These are phyloP conservation scores for Scatophagus argus DNA, from an alignment of 2,113 vertebrate species.

Conservation along the genomic window DNA sequence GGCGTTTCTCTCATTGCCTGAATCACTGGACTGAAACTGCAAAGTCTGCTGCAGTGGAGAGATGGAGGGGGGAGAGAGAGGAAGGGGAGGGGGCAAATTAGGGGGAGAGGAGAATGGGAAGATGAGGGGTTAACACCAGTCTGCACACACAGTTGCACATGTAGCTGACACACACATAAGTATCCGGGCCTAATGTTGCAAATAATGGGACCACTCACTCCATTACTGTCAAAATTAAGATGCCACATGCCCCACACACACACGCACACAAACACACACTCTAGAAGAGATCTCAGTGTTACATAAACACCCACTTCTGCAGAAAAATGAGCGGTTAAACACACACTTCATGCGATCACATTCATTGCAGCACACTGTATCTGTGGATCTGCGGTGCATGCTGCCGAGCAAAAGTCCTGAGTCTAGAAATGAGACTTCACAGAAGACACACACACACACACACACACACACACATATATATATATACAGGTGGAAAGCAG, in stretches of 20 bases:
- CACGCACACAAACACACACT: conserved; percentile 3
- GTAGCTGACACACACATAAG: conserved; percentile 24
- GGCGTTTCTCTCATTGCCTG: conserved; percentile 75
- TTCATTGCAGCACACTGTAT: conserved; percentile 44
- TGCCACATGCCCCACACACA: conserved; percentile 17
- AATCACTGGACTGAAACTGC: conserved; percentile 78
- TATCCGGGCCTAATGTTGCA: conserved; percentile 70
- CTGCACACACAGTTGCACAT: conserved; percentile 42
- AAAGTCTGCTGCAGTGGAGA: conserved; percentile 76
- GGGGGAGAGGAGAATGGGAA: conserved; percentile 12
- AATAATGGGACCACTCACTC: conserved; percentile 68
- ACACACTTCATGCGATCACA: conserved; percentile 41
- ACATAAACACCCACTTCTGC: conserved; percentile 11
- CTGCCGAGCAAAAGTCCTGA: conserved; percentile 29
- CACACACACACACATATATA: background rate
- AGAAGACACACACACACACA: conserved; percentile 2
- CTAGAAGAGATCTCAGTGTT: conserved; percentile 16
- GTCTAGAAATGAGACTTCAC: conserved; percentile 47
- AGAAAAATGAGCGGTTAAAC: conserved; percentile 18
- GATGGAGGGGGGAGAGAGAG: conserved; percentile 37
- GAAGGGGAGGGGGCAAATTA: conserved; percentile 11
- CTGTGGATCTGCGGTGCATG: conserved; percentile 48
- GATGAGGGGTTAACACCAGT: conserved; percentile 55
- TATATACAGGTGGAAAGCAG: conserved; percentile 20
- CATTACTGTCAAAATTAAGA: conserved; percentile 63